A percentile compares a stretch with the other conserved stretches of the same genome.
Conservation (phyloP, 2,113 vertebrate genomes). For the Cochlearius cochlearius region DNA sequence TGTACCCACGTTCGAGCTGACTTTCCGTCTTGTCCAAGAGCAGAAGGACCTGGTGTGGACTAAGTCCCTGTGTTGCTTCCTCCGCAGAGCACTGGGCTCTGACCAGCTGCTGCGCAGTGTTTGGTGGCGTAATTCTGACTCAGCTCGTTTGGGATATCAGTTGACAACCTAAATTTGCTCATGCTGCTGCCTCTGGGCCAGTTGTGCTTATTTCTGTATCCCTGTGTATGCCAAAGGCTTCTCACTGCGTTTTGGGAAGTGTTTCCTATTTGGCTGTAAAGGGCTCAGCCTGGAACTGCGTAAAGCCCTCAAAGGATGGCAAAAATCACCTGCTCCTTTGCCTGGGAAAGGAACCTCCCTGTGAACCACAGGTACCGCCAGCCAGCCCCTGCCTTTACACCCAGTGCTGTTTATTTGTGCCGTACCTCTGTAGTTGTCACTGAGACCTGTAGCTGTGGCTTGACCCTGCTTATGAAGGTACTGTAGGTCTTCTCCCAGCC, state of each 20-base stretch:
- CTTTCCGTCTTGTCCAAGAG: background rate
- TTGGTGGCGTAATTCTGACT: background rate
- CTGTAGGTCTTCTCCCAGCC: background rate
- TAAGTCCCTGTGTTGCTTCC: background rate
- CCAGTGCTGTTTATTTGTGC: background rate
- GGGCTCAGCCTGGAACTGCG: background rate
- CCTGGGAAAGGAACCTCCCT: background rate
- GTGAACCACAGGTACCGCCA: background rate
- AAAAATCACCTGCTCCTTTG: background rate
- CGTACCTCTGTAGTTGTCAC: background rate
- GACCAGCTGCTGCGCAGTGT: background rate
- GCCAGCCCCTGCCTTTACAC: background rate
- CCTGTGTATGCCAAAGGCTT: background rate
- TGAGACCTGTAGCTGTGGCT: background rate
- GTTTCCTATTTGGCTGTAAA: background rate
- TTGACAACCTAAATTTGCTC: background rate
- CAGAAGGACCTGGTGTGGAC: background rate
- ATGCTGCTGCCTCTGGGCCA: background rate
- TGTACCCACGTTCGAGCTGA: background rate
- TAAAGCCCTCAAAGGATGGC: background rate
- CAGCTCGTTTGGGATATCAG: background rate
- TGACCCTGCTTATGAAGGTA: background rate
- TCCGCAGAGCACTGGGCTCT: background rate
- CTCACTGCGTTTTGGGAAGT: background rate
- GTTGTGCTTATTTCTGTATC: background rate